Evolutionary conservation across 2,113 vertebrate genomes (phyloP), one percentile per base, ranked within the genome.

Genomic region (Oryzias celebensis): DNA sequence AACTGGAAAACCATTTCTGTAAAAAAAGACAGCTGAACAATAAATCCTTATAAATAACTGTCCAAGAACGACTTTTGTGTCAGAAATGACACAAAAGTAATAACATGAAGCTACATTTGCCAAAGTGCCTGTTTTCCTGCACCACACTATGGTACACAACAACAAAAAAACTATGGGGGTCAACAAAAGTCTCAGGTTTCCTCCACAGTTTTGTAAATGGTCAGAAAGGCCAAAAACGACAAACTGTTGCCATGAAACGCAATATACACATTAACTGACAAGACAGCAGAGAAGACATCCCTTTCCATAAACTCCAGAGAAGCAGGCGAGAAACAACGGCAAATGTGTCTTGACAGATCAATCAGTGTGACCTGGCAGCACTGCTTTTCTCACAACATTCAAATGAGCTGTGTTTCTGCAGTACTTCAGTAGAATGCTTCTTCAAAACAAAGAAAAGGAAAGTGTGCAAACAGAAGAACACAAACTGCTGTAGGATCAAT

Each of bases 221-320:
- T 22, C 36, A 43, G 10, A 41, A 41, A 22, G 13, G 36, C 47
- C 7, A 64, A 54, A 46, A 18, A 14, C 36, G 16, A 7, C 16
- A 22, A 23, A 1, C 31, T 16, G 15, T 45, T 47, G 12, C 26
- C 16, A 42, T 51, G 7, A 22, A 43, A 52, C 48, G 18, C 1
- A 16, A 28, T 4, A 24, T 17, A 52, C 28, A 20, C 16, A 44
- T 1, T 15, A 24, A 18, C 44, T 4, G 43, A 7, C 6, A 0
- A 42, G 10, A 53, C 23, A 45, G 16, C 16, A 36, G 52, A 1
- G 13, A 24, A 41, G 5, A 1, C 2, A 42, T 65, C 48, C 41
- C 14, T 60, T 60, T 20, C 31, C 52, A 36, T 49, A 28, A 49
- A 60, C 48, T 49, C n/a, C 48, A 49, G 26, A 20, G 22, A 22